Evolutionary conservation across 2,797 vertebrate species (phyloP).

Genomic region (Anniella stebbinsi): DNA sequence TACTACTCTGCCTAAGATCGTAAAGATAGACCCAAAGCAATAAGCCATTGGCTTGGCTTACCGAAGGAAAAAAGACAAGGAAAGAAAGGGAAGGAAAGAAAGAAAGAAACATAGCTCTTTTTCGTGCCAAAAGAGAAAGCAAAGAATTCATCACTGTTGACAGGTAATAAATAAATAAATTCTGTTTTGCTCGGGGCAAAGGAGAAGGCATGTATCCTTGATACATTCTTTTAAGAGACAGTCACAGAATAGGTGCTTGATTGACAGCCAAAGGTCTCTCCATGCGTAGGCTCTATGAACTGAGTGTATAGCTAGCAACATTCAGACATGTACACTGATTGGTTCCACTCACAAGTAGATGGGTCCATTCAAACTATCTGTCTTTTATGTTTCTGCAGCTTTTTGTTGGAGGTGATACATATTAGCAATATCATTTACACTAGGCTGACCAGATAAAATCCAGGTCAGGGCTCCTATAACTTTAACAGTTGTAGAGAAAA

Average conservation of each 20-base stretch:
- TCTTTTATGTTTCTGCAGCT: neutral
- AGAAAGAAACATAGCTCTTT: conserved; percentile 23
- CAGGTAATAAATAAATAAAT: conserved; percentile 62
- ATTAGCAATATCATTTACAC: too few species aligned
- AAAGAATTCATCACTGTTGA: conserved; percentile 66
- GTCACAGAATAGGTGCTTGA: conserved; percentile 60
- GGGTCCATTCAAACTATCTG: neutral
- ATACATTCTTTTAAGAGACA: conserved; percentile 68
- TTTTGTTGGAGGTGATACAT: neutral
- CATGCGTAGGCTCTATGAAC: neutral
- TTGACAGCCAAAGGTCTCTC: conserved; percentile 35
- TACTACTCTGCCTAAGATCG: neutral
- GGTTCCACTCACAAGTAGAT: neutral
- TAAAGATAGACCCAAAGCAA: conserved; percentile 37
- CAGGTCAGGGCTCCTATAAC: too few species aligned
- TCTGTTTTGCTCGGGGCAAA: conserved; percentile 77
- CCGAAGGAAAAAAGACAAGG: neutral
- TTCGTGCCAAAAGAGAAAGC: conserved; percentile 30
- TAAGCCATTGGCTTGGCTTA: conserved; percentile 12
- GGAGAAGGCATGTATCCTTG: conserved; percentile 39
- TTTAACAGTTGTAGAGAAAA: too few species aligned
- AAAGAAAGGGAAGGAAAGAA: neutral
- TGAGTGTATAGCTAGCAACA: neutral
- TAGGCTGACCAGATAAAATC: too few species aligned
- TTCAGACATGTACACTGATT: too few species aligned